A percentile compares a stretch with the other conserved stretches of the same genome.
Evolutionary conservation across 2,113 vertebrate genomes (phyloP).

Genomic region (Herpetotheres cachinnans): DNA sequence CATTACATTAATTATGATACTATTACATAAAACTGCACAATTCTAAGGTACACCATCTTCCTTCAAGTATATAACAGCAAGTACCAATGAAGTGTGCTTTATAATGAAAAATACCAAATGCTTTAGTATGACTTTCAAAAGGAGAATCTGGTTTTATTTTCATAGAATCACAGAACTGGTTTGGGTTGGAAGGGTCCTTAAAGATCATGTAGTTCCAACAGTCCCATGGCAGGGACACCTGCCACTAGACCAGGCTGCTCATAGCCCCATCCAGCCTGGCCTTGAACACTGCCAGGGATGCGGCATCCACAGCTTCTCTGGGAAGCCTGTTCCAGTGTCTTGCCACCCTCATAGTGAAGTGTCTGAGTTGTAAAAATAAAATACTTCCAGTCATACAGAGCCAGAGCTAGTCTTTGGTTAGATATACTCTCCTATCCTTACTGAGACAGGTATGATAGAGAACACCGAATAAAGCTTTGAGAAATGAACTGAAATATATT

Average conservation of each 20-base stretch:
- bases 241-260: no score
- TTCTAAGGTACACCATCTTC: neutral
- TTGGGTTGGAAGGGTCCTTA: no score
- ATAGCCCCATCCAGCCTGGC: no score
- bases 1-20: neutral
- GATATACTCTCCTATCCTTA: neutral
- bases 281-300: no score
- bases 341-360: neutral
- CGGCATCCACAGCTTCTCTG: no score
- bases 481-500: neutral
- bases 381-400: neutral
- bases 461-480: neutral
- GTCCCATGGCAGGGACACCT: no score
- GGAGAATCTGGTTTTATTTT: conserved; percentile 18
- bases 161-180: no score
- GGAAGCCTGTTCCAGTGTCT: no score
- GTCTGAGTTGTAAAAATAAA: neutral
- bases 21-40: neutral
- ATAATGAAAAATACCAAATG: neutral
- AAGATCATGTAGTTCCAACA: no score
- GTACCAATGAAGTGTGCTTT: neutral
- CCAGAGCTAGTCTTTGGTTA: neutral
- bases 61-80: neutral
- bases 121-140: neutral
- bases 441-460: neutral